Base-by-base conservation (phyloP, 2,888 invertebrate species). In the Amblyteles armatorius region DNA sequence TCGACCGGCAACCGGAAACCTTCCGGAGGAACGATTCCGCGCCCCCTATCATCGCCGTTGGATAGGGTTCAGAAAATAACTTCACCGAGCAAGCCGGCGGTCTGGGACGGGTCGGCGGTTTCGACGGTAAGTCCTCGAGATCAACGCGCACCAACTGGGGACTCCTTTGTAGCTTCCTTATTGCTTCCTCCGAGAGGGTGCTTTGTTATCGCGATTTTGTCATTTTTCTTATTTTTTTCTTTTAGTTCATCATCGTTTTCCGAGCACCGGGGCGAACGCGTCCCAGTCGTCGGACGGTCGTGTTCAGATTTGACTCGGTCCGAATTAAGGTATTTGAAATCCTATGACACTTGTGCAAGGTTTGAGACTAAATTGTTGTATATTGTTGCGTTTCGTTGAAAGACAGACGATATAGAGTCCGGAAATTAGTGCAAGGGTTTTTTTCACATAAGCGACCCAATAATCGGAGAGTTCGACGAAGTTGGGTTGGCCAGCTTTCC, bases 1-100 rank as follows among this genome's bases (percentile, higher is more conserved):
- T 67, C 79, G 63, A 80, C 79, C 78, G 79, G 72, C 60, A 84
- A 84, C 84, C 84, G 84, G 84, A 84, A 81, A 74, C 68, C 84
- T 78, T 84, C 69, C 84, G 48, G 57, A 79, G 73, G 78, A 81
- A 78, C 78, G 81, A 78, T 11, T 52, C 55, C 52, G 79, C 76
- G 44, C 80, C 80, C 55, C 71, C 67, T 71, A 80, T 73, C 77
- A 68, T 69, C 63, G 68, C 29, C 73, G 44, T 19, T 52, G 29
- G 63, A 68, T 67, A 65, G 76, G 76, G 76, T 65, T 77, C 57
- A 22, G 52, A 68, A 71, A 71, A 67, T 13, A 65, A 71, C 48
- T 69, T 74, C 78, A 74, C 78, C 69, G 63, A 19, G 44, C 19
- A 44, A 36, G 40, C 50, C 50, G 16, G 50, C 55, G 78, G 29